phyloP scores from a whole-genome alignment of 2,113 vertebrate genomes.

The Gymnarchus niloticus region DNA sequence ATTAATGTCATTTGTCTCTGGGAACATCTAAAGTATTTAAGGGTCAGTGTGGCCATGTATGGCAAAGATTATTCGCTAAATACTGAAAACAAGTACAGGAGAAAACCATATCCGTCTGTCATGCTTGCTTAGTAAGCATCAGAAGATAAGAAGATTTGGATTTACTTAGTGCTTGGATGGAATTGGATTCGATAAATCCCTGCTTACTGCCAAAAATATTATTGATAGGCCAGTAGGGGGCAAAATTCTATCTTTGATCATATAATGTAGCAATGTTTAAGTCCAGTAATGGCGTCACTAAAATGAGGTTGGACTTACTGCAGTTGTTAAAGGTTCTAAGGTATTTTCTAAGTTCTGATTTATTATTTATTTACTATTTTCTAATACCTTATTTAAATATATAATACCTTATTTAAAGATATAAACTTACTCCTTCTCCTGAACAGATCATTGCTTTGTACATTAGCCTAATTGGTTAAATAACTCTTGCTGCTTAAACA shows the following conservation, averaged over 20 bases:
- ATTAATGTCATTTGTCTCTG: not conserved
- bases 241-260: not conserved
- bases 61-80: not conserved
- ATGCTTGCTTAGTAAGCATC: not conserved
- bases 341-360: too few species aligned
- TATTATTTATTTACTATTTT: too few species aligned
- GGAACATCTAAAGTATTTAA: not conserved
- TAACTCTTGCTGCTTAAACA: too few species aligned
- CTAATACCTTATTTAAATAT: too few species aligned
- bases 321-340: not conserved
- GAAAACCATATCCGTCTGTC: not conserved
- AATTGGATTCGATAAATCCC: not conserved
- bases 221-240: not conserved
- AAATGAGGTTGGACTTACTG: not conserved
- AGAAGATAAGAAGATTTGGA: not conserved
- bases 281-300: not conserved
- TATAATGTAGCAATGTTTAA: not conserved
- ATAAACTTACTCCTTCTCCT: too few species aligned
- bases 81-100: not conserved
- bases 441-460: too few species aligned
- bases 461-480: too few species aligned
- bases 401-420: too few species aligned
- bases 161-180: not conserved
- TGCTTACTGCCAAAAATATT: not conserved
- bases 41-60: not conserved